Evolutionary conservation across 2,113 vertebrate species (phyloP).

Genomic region (Caranx ignobilis): DNA sequence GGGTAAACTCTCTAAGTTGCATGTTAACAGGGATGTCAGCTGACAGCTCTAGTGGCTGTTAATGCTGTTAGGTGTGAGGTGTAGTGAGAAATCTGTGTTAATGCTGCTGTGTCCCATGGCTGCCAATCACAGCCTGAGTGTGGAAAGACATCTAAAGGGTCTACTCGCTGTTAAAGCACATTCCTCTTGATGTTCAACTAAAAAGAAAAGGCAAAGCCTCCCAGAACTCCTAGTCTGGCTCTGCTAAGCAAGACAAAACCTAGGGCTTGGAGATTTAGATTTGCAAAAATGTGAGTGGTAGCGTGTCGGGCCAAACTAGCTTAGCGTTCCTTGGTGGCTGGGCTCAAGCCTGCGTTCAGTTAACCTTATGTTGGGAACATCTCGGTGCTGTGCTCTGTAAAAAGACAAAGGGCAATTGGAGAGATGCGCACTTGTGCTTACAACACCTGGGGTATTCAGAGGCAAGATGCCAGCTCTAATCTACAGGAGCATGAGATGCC

Average conservation of each 20-base stretch:
- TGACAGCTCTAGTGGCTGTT: slow-evolving; percentile 67
- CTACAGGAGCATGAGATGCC: slow-evolving; percentile 46
- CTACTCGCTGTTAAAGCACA: slow-evolving; percentile 67
- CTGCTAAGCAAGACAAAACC: slow-evolving; percentile 73
- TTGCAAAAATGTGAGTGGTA: slow-evolving; percentile 43
- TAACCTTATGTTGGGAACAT: slow-evolving; percentile 57
- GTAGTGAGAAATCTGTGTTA: slow-evolving; percentile 76
- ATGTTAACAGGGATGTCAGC: slow-evolving; percentile 63
- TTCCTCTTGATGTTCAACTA: slow-evolving; percentile 56
- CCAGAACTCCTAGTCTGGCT: slow-evolving; percentile 65
- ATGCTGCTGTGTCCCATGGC: slow-evolving; percentile 63
- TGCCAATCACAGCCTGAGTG: slow-evolving; percentile 77
- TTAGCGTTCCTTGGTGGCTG: slow-evolving; percentile 62
- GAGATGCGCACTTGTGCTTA: slow-evolving; percentile 41
- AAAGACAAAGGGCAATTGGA: slow-evolving; percentile 67
- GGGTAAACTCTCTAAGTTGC: slow-evolving; percentile 66
- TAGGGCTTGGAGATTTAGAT: slow-evolving; percentile 64
- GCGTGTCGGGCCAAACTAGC: slow-evolving; percentile 61
- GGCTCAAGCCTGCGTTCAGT: slow-evolving; percentile 50
- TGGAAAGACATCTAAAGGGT: slow-evolving; percentile 65
- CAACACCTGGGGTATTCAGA: slow-evolving; percentile 41
- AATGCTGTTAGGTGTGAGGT: slow-evolving; percentile 71
- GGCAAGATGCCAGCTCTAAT: slow-evolving; percentile 63
- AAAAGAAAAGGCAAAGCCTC: slow-evolving; percentile 49
- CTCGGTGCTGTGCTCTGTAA: slow-evolving; percentile 20